phyloP scores from a whole-genome alignment of 2,888 invertebrate species.

The Drosophila mulleri region DNA sequence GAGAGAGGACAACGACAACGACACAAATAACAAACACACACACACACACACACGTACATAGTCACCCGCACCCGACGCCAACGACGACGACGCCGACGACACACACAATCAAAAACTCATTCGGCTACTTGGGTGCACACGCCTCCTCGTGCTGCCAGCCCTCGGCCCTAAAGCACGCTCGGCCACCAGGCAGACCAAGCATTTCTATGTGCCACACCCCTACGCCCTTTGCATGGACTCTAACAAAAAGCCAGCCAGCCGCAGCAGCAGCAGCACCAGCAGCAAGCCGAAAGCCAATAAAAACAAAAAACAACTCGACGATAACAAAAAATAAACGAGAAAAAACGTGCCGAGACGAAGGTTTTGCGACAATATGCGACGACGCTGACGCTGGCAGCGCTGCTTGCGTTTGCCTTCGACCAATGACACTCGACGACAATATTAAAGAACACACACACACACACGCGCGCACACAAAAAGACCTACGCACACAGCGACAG shows the following conservation, averaged over 20 bases:
- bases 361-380: slow-evolving; percentile 70
- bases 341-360: slow-evolving; percentile 45
- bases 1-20: slow-evolving; percentile 40
- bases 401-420: slow-evolving; percentile 71
- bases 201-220: slow-evolving; percentile 14
- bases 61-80: slow-evolving; percentile 42
- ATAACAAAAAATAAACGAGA: slow-evolving; percentile 11
- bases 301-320: slow-evolving; percentile 9
- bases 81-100: slow-evolving; percentile 38
- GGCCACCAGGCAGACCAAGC: slow-evolving; percentile 15
- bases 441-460: slow-evolving; percentile 70
- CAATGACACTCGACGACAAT: slow-evolving; percentile 85
- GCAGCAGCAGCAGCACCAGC: slow-evolving; percentile 11
- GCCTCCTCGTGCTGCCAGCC: slow-evolving; percentile 40
- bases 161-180: slow-evolving; percentile 18
- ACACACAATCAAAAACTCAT: slow-evolving; percentile 73
- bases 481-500: slow-evolving; percentile 15
- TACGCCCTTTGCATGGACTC: slow-evolving; percentile 45
- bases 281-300: slow-evolving; percentile 34
- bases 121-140: slow-evolving; percentile 71
- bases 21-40: slow-evolving; percentile 27
- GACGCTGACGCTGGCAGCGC: slow-evolving; percentile 49
- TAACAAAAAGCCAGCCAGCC: slow-evolving; percentile 58
- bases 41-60: slow-evolving; percentile 3
- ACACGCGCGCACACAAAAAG: slow-evolving; percentile 23